Evolutionary conservation across 2,888 invertebrate genomes (phyloP).

Genomic region (Acrobasis consociella): DNA sequence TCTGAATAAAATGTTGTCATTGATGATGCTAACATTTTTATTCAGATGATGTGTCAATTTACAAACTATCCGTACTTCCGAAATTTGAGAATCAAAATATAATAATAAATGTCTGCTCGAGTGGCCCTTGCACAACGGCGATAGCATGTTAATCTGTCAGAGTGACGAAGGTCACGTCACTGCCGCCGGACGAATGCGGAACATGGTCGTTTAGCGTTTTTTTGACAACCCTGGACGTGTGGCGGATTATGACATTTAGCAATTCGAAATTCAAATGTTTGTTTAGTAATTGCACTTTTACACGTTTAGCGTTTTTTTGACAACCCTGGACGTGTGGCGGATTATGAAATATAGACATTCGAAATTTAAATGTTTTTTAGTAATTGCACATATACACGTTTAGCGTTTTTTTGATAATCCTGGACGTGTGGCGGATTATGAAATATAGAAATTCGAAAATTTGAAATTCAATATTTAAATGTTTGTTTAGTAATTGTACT

Average conservation of each 20-base stretch:
- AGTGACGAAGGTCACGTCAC: constrained; percentile 74
- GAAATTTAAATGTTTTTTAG: too few relatives aligned
- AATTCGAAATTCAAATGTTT: too few relatives aligned
- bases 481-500: too few relatives aligned
- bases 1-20: not conserved
- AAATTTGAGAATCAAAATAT: constrained; percentile 32
- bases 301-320: too few relatives aligned
- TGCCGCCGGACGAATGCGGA: constrained; percentile 64
- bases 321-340: too few relatives aligned
- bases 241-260: constrained; percentile 27
- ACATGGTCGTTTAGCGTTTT: constrained; percentile 59
- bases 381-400: too few relatives aligned
- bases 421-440: constrained; percentile 28
- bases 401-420: too few relatives aligned
- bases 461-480: too few relatives aligned
- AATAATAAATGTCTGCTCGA: constrained; percentile 50
- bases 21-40: too few relatives aligned
- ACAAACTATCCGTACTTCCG: constrained; percentile 11
- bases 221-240: constrained; percentile 33
- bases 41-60: constrained; percentile 11
- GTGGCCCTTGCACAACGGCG: constrained; percentile 58
- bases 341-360: constrained; percentile 27
- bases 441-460: constrained; percentile 23
- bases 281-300: too few relatives aligned
- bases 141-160: constrained; percentile 75